phyloP scores from a whole-genome alignment of 1,140 invertebrate species.

The Drosophila tsacasi region DNA sequence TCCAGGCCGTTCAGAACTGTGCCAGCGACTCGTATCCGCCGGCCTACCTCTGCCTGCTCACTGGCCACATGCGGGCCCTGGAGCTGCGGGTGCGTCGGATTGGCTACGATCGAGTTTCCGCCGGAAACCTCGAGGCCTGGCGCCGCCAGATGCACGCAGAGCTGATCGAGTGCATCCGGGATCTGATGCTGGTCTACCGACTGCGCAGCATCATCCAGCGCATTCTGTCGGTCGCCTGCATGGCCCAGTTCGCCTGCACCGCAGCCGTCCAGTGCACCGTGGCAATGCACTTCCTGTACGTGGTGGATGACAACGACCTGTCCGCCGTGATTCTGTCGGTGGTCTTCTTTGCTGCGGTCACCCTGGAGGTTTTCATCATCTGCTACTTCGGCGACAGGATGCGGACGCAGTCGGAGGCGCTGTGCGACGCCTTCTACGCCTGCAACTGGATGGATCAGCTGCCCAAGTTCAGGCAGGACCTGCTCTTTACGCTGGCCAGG shows the following conservation, averaged over 20 bases:
- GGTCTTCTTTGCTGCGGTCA: constrained; percentile 73
- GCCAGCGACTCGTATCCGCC: constrained; percentile 79
- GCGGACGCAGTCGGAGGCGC: constrained; percentile 55
- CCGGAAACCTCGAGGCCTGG: neutral
- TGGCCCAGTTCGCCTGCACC: constrained; percentile 72
- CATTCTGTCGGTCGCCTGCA: constrained; percentile 63
- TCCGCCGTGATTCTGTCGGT: constrained; percentile 66
- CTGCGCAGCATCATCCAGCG: constrained; percentile 63
- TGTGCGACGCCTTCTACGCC: constrained; percentile 71
- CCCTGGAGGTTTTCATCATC: constrained; percentile 72
- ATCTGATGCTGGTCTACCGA: constrained; percentile 52
- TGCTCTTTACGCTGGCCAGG: constrained; percentile 62
- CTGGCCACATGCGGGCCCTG: constrained; percentile 68
- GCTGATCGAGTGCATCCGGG: constrained; percentile 61
- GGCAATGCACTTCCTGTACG: constrained; percentile 70
- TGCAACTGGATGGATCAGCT: constrained; percentile 74
- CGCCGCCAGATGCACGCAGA: constrained; percentile 7
- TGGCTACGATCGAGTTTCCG: no score
- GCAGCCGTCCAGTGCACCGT: constrained; percentile 73
- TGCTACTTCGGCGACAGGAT: constrained; percentile 74
- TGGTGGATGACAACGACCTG: constrained; percentile 57
- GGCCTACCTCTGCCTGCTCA: constrained; percentile 69
- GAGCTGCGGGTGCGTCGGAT: constrained; percentile 65
- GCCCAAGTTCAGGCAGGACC: constrained; percentile 47
- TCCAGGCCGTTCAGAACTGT: constrained; percentile 72